Conservation (phyloP, 2,888 invertebrate genomes). For the Drepanosiphum platanoidis region DNA sequence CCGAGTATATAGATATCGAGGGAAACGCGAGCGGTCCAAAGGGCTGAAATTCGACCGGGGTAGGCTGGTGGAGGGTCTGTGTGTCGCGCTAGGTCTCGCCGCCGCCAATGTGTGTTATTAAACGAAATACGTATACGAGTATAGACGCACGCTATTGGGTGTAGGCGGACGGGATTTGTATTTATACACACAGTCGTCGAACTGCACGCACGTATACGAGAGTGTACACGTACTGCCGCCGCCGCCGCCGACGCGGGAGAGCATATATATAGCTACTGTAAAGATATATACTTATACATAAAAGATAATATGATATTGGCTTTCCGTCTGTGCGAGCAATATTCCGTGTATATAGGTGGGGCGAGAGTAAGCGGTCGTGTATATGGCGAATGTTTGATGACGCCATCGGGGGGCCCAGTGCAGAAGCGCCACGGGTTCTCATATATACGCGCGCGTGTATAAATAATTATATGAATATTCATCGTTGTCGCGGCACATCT, state of each 20-base stretch:
- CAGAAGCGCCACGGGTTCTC: not conserved
- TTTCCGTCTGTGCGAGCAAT: constrained; percentile 50
- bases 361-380: not conserved
- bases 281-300: constrained; percentile 61
- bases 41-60: no score
- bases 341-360: constrained; percentile 1
- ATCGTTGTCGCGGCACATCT: constrained; percentile 63
- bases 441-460: no score
- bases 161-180: not conserved
- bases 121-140: constrained; percentile 12
- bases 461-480: constrained; percentile 63
- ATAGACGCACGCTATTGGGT: not conserved
- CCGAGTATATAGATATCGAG: not conserved
- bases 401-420: constrained; percentile 39
- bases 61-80: not conserved
- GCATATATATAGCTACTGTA: no score
- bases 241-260: no score
- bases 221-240: no score
- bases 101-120: constrained; percentile 23
- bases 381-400: constrained; percentile 47
- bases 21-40: not conserved
- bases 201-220: not conserved
- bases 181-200: not conserved
- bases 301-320: constrained; percentile 63
- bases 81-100: not conserved